Evolutionary conservation across 2,113 vertebrate genomes (phyloP), one percentile per base, ranked within the genome.

Genomic region (Muscicapa adusta): DNA sequence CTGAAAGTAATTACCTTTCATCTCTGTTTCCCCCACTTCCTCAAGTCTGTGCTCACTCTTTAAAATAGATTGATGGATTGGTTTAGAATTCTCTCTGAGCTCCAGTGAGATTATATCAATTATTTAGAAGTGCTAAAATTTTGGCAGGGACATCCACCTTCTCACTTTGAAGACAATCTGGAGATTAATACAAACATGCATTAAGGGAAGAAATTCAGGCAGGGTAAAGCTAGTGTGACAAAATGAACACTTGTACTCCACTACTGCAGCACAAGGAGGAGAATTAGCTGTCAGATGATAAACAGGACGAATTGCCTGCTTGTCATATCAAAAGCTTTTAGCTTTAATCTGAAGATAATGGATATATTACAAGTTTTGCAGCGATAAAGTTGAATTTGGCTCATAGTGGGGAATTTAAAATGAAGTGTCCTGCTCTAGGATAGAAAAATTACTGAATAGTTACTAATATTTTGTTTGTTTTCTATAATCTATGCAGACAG

Each of bases 271-370:
- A 77, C 22, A 56, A 96, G 72, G 45, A 86, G 74, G 89, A 58
- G 96, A 97, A 97, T 94, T 96, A 86, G 17, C 93, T 97, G 95
- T 97, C 96, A 96, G 76, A 88, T 93, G 85, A 96, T 91, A 96
- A 96, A 95, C 88, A 96, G 72, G 84, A 95, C 89, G 92, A 96
- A 97, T 79, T 96, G 56, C 76, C 66, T 93, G 23, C 93, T 93
- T 97, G 94, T 97, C 95, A 88, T 93, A 96, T 96, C 94, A 96
- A 97, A 97, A 97, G 66, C 78, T 96, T 95, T 96, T 96, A 93
- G 79, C 91, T 94, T 97, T 97, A 96, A 96, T 97, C 83, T 96
- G 80, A 94, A 97, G 90, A 96, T 95, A 96, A 97, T 93, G 62
- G 87, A 82, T 75, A 91, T 47, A 90, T 94, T 84, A 40, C n/a